Evolutionary conservation across 2,888 invertebrate species (phyloP).

Genomic region (Megaustenia siamemsis): DNA sequence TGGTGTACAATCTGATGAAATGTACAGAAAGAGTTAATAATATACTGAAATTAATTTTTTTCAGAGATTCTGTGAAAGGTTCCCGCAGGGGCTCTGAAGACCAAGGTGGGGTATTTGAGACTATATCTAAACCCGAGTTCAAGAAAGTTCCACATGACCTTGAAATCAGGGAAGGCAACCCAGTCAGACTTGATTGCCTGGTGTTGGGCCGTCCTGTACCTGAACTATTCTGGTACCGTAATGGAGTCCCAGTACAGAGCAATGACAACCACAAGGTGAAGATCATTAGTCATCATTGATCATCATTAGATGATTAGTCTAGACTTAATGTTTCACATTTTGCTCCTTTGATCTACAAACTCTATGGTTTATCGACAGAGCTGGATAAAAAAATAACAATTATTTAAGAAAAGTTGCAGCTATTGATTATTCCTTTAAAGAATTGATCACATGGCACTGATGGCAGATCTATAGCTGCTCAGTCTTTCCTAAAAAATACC

Average conservation of each 20-base stretch:
- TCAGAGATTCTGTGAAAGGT: constrained; percentile 55
- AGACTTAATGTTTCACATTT: too few relatives aligned
- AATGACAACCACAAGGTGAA: constrained; percentile 86
- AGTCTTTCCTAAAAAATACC: too few relatives aligned
- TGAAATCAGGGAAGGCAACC: constrained; percentile 82
- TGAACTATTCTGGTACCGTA: constrained; percentile 89
- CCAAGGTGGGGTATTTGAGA: constrained; percentile 78
- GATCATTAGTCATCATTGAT: not conserved
- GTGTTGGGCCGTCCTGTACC: constrained; percentile 79
- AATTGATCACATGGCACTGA: too few relatives aligned
- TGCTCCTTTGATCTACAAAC: too few relatives aligned
- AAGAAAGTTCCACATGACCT: constrained; percentile 76
- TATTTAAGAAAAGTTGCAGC: too few relatives aligned
- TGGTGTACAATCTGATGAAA: too few relatives aligned
- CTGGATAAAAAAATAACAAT: too few relatives aligned
- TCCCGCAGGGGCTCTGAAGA: constrained; percentile 63
- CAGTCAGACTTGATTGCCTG: constrained; percentile 78
- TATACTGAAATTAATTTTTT: not conserved
- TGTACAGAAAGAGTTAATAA: not conserved
- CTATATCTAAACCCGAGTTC: constrained; percentile 76
- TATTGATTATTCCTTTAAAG: too few relatives aligned
- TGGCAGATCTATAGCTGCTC: too few relatives aligned
- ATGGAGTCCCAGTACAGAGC: constrained; percentile 89
- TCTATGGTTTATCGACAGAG: too few relatives aligned
- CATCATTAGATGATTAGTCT: too few relatives aligned